Percentiles rank a stretch among this genome's conserved stretches.
phyloP scores from a whole-genome alignment of 2,113 vertebrate genomes.

The Accipiter cooperii region DNA sequence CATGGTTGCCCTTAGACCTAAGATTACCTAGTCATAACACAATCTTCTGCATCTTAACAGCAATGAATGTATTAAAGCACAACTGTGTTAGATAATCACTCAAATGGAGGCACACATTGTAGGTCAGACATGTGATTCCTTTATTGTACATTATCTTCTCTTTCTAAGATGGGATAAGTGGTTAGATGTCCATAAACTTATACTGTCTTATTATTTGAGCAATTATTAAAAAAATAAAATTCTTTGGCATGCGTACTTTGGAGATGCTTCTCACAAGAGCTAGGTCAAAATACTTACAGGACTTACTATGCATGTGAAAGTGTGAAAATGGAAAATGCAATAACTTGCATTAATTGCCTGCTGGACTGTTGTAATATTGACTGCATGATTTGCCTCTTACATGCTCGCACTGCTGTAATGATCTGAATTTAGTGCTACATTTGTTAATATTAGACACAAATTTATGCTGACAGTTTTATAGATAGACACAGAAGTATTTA shows the following conservation, averaged over 20 bases:
- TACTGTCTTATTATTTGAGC: not conserved
- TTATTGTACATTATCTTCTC: not conserved
- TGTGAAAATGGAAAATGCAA: constrained; percentile 27
- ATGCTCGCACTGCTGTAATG: constrained; percentile 37
- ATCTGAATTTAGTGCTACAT: constrained; percentile 65
- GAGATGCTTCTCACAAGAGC: constrained; percentile 25
- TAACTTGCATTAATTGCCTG: constrained; percentile 57
- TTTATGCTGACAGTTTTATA: constrained; percentile 69
- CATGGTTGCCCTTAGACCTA: not conserved
- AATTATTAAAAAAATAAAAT: not conserved
- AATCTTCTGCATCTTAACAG: not conserved
- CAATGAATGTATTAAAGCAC: not conserved
- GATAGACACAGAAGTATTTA: constrained; percentile 59
- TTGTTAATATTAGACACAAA: constrained; percentile 63
- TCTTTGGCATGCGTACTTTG: not conserved
- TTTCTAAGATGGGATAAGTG: not conserved
- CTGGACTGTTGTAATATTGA: constrained; percentile 33
- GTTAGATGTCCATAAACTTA: not conserved
- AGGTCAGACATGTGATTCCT: not conserved
- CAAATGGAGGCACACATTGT: not conserved
- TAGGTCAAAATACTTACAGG: constrained; percentile 7
- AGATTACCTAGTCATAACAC: not conserved
- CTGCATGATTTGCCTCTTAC: constrained; percentile 56
- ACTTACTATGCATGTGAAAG: constrained; percentile 32
- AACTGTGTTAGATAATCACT: not conserved